Evolutionary conservation across 2,888 invertebrate species (phyloP).

Genomic region (Cremastobaeus sp.): DNA sequence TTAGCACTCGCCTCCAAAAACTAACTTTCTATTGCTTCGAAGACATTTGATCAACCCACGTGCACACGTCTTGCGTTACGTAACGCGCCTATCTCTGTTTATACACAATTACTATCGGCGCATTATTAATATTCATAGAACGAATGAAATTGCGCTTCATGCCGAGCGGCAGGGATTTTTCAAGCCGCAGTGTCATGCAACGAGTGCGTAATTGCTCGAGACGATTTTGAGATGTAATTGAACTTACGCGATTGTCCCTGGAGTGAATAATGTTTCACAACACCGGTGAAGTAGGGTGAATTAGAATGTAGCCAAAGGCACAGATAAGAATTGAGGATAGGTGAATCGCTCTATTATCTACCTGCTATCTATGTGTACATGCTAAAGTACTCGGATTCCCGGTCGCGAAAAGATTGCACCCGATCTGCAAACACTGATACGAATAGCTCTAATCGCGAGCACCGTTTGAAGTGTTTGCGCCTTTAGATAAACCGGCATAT

Average conservation of each 20-base stretch:
- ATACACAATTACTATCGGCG: conserved; percentile 4
- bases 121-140: conserved; percentile 6
- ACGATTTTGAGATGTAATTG: conserved; percentile 6
- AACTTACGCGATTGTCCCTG: conserved; percentile 17
- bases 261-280: conserved; percentile 43
- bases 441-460: conserved; percentile 32
- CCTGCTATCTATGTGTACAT: conserved; percentile 30
- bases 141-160: neutral
- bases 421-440: conserved; percentile 40
- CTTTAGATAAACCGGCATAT: conserved; percentile 6
- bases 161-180: too few species aligned
- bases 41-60: neutral
- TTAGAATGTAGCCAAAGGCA: conserved; percentile 39
- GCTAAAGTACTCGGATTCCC: conserved; percentile 23
- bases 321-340: conserved; percentile 49
- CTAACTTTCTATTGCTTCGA: conserved; percentile 9
- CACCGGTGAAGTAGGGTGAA: conserved; percentile 43
- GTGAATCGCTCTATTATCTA: conserved; percentile 39
- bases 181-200: too few species aligned
- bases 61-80: neutral
- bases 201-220: too few species aligned
- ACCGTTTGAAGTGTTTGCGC: conserved; percentile 15
- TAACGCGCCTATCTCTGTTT: conserved; percentile 1
- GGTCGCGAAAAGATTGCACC: conserved; percentile 24
- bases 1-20: neutral